A percentile compares a stretch with the other conserved stretches of the same genome.
Evolutionary conservation across 2,113 vertebrate genomes (phyloP).

Genomic region (Abramis brama): DNA sequence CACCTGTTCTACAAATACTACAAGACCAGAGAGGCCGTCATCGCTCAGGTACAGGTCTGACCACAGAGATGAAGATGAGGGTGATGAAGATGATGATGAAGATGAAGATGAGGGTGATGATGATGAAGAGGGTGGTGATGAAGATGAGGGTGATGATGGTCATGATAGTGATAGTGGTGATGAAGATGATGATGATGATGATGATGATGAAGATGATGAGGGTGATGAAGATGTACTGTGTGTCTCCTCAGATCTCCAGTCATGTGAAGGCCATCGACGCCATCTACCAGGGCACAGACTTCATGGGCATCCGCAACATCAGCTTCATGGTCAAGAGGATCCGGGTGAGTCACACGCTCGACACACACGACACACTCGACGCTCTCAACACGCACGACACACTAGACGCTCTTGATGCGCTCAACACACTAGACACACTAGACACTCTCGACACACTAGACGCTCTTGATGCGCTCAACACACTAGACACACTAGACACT

Average conservation of each 20-base stretch:
- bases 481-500: too few species aligned
- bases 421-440: too few species aligned
- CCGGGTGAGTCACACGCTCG: conserved; percentile 66
- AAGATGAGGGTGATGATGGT: not conserved
- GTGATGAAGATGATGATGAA: not conserved
- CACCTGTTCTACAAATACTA: conserved; percentile 96
- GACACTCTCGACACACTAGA: too few species aligned
- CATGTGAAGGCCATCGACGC: conserved; percentile 97
- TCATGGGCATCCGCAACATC: conserved; percentile 96
- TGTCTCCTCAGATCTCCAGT: conserved; percentile 87
- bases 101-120: not conserved
- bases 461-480: too few species aligned
- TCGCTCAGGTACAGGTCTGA: conserved; percentile 72
- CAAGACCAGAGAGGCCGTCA: conserved; percentile 94
- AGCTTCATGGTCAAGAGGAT: conserved; percentile 99
- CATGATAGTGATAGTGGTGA: too few species aligned
- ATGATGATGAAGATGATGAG: not conserved
- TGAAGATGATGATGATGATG: not conserved
- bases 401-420: too few species aligned
- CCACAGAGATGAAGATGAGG: not conserved
- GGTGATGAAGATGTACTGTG: not conserved
- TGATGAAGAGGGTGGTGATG: not conserved
- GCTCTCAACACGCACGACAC: too few species aligned
- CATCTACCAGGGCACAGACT: conserved; percentile 98
- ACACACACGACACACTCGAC: too few species aligned